phyloP scores from a whole-genome alignment of 2,888 invertebrate genomes.

The Griposia aprilina region DNA sequence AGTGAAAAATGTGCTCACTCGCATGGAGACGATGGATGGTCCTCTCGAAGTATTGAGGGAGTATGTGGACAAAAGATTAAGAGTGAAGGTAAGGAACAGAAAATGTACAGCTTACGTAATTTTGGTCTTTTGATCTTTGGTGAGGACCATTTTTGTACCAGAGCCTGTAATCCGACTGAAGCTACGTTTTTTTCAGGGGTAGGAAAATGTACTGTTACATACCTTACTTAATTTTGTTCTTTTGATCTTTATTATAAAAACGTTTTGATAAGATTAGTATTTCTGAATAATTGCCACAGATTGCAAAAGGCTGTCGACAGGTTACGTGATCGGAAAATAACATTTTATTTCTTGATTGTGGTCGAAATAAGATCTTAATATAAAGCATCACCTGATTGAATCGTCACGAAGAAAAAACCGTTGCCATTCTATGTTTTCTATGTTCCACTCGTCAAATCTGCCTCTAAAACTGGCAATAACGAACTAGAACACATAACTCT shows the following conservation, averaged over 20 bases:
- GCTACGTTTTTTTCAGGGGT: neutral
- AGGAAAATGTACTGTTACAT: neutral
- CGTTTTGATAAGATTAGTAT: neutral
- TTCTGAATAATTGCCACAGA: neutral
- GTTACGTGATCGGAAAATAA: neutral
- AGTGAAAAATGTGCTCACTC: conserved; percentile 79
- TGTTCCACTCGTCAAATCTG: conserved; percentile 18
- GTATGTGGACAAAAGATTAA: conserved; percentile 91
- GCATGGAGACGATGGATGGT: conserved; percentile 90
- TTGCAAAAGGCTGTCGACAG: neutral
- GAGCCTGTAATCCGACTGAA: neutral
- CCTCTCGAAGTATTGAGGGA: conserved; percentile 92
- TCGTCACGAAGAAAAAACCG: neutral
- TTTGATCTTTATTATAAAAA: neutral
- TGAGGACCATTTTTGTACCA: neutral
- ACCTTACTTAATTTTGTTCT: neutral
- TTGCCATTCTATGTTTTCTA: neutral
- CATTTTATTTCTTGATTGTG: neutral
- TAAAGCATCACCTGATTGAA: neutral
- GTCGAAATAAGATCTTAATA: neutral
- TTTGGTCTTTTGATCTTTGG: neutral
- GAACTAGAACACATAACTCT: conserved; percentile 40
- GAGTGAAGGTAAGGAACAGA: conserved; percentile 91
- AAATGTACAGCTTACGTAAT: neutral
- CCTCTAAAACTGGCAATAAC: conserved; percentile 36